A percentile compares a stretch with the other conserved stretches of the same genome.
Evolutionary conservation across 2,888 invertebrate genomes (phyloP).

Genomic region (Cancer borealis): DNA sequence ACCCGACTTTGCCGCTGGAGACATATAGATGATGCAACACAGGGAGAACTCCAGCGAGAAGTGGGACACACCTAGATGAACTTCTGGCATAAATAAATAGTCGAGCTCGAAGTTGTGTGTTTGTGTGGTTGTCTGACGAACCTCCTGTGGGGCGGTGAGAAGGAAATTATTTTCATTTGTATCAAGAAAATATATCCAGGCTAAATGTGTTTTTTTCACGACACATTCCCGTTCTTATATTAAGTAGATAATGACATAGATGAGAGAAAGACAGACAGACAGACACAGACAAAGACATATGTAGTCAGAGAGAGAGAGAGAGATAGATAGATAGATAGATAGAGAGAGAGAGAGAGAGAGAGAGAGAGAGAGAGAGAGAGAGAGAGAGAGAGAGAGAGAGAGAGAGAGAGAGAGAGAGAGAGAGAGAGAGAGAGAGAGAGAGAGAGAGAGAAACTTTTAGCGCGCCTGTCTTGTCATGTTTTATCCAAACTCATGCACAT

Average conservation of each 20-base stretch:
- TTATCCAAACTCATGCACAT: neutral
- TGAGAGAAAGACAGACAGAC: neutral
- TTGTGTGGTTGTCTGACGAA: neutral
- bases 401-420: conserved; percentile 28
- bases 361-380: neutral
- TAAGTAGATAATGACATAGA: no score
- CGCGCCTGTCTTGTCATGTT: conserved; percentile 22
- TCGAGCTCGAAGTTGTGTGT: neutral
- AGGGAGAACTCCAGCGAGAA: neutral
- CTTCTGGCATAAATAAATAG: conserved; percentile 23
- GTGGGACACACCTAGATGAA: neutral
- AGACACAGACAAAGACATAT: neutral
- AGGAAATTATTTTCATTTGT: neutral
- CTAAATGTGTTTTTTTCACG: neutral
- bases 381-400: conserved; percentile 21
- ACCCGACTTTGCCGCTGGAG: neutral
- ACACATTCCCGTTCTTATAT: no score
- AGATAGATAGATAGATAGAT: neutral
- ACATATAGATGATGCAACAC: neutral
- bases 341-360: neutral
- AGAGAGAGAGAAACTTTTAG: neutral
- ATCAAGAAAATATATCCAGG: neutral
- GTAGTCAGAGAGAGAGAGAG: neutral
- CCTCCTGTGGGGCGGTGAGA: neutral
- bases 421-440: conserved; percentile 27